Conservation (phyloP, 2,797 vertebrate genomes). For the Dendrocincla tyrannina region DNA sequence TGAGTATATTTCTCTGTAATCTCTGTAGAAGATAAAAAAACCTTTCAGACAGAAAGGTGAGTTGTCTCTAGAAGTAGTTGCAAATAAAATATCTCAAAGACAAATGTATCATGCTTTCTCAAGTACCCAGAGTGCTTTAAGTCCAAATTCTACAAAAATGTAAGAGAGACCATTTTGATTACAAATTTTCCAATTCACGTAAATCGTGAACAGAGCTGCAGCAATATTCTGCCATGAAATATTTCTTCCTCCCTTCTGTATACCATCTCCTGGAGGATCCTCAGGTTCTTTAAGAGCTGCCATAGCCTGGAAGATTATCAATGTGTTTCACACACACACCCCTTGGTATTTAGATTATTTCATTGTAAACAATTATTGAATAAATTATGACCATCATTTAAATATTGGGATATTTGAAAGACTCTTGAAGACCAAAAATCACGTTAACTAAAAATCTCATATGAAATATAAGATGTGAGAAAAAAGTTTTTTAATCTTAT, state of each 20-base stretch:
- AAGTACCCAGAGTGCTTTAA: background rate
- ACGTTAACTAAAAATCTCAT: background rate
- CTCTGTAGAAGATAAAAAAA: background rate
- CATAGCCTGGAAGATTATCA: background rate
- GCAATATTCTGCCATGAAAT: background rate
- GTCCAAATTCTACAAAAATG: background rate
- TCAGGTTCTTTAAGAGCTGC: background rate
- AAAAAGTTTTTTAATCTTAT: background rate
- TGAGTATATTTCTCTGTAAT: background rate
- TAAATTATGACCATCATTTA: background rate
- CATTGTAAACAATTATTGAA: background rate
- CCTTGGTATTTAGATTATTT: background rate
- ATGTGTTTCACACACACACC: accelerated
- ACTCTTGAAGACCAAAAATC: background rate
- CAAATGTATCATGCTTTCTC: background rate
- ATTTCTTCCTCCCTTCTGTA: background rate
- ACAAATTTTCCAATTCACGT: background rate
- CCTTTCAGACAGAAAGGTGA: background rate
- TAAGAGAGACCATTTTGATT: background rate
- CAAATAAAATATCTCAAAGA: background rate
- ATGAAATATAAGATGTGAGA: background rate
- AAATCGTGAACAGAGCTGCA: background rate
- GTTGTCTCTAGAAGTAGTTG: background rate
- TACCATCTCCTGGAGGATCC: background rate
- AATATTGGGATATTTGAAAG: background rate